These are phyloP conservation scores for Antigone vipio DNA, from an alignment of 2,113 vertebrate species.

Conservation along the genomic window DNA sequence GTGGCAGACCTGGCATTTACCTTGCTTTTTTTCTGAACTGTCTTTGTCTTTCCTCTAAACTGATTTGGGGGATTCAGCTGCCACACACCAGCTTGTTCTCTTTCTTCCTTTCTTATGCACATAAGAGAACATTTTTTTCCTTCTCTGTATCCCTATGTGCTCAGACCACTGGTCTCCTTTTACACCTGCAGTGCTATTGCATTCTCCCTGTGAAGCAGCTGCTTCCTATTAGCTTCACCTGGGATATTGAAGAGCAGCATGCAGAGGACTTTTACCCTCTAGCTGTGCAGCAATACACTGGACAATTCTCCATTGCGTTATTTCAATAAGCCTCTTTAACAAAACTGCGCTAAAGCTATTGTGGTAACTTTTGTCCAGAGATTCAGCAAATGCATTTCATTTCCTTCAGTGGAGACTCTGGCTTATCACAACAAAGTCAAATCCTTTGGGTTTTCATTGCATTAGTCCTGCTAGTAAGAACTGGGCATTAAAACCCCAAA, in stretches of 20 bases:
- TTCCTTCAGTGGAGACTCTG: background rate
- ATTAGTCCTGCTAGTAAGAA: background rate
- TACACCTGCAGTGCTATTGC: background rate
- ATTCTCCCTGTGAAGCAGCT: background rate
- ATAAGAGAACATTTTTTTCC: background rate
- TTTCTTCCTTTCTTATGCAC: background rate
- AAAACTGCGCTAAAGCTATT: background rate
- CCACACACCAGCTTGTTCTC: background rate
- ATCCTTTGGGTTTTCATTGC: background rate
- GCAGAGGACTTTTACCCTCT: background rate
- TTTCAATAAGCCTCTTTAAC: background rate
- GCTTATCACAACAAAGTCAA: constrained; percentile 16
- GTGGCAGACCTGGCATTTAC: background rate
- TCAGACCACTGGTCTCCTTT: background rate
- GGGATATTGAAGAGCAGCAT: background rate
- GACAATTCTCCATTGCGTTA: background rate
- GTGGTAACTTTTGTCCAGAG: background rate
- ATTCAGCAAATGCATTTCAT: constrained; percentile 47
- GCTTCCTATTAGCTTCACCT: background rate
- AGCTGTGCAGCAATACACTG: background rate
- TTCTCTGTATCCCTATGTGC: background rate
- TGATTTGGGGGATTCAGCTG: background rate
- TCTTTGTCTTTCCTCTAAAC: background rate
- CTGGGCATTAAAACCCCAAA: background rate
- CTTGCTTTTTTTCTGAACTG: background rate